These are phyloP conservation scores for Typhlichthys subterraneus DNA, from an alignment of 2,797 vertebrate genomes.

Conservation along the genomic window DNA sequence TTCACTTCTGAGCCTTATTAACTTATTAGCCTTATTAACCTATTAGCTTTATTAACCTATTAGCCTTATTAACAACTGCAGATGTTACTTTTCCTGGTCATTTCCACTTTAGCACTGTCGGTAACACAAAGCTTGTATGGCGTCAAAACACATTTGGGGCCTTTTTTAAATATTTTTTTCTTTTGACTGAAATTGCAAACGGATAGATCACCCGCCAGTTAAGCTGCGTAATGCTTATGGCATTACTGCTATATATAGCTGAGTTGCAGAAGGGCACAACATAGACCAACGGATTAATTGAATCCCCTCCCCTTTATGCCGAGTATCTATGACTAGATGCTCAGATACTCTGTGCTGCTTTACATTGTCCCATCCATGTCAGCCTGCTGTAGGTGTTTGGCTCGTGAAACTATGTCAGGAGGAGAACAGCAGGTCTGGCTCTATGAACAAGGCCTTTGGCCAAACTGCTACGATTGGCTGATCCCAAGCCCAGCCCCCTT, in stretches of 20 bases:
- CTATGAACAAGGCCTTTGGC: slow-evolving; percentile 14
- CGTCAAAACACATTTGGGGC: background rate
- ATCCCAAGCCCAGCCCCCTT: too few species aligned
- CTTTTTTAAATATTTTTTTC: background rate
- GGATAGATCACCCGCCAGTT: background rate
- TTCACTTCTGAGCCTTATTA: slow-evolving; percentile 21
- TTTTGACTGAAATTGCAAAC: slow-evolving; percentile 6
- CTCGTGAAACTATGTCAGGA: background rate
- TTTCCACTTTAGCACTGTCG: slow-evolving; percentile 16
- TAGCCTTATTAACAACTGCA: slow-evolving; percentile 8
- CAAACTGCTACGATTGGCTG: slow-evolving; percentile 9
- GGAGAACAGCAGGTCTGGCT: slow-evolving; percentile 5
- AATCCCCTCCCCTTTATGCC: too few species aligned
- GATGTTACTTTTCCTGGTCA: slow-evolving; percentile 12
- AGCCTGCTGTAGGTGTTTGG: background rate
- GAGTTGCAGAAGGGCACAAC: background rate
- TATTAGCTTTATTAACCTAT: slow-evolving; percentile 10
- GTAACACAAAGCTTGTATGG: too few species aligned
- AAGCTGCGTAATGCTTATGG: background rate
- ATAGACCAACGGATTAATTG: background rate
- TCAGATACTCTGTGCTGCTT: background rate
- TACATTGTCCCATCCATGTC: background rate
- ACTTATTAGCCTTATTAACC: too few species aligned
- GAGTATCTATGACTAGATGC: background rate
- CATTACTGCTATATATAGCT: background rate